phyloP scores from a whole-genome alignment of 2,113 vertebrate species.

The Nicator chloris region DNA sequence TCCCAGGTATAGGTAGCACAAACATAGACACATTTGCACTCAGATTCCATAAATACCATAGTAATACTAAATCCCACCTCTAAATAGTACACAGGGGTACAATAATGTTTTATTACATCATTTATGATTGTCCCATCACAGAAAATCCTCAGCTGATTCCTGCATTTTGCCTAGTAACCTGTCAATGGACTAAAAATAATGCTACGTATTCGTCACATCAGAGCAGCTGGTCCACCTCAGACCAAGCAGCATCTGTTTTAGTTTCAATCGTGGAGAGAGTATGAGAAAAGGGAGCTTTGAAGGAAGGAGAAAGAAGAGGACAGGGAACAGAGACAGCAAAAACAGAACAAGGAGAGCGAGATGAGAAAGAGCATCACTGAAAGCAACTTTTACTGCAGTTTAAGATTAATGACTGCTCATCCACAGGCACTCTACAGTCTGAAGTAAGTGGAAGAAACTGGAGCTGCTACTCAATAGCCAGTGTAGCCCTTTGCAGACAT shows the following conservation, averaged over 20 bases:
- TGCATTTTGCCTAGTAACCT: not conserved
- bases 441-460: constrained; percentile 36
- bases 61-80: not conserved
- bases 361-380: not conserved
- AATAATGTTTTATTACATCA: not conserved
- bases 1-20: not conserved
- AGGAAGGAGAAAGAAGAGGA: not conserved
- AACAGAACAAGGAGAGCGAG: not conserved
- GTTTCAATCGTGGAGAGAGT: not conserved
- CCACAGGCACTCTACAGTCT: not conserved
- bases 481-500: constrained; percentile 42
- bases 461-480: constrained; percentile 51
- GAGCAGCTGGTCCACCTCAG: not conserved
- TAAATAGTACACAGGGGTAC: not conserved
- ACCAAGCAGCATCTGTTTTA: not conserved
- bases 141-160: not conserved
- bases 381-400: constrained; percentile 21
- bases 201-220: not conserved
- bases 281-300: not conserved
- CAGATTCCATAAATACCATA: not conserved
- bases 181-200: not conserved
- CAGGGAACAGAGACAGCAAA: not conserved
- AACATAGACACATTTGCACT: not conserved
- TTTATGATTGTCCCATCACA: not conserved
- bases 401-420: constrained; percentile 41